A percentile compares a stretch with the other conserved stretches of the same genome.
Evolutionary conservation across 2,113 vertebrate species (phyloP).

Genomic region (Lynx canadensis): DNA sequence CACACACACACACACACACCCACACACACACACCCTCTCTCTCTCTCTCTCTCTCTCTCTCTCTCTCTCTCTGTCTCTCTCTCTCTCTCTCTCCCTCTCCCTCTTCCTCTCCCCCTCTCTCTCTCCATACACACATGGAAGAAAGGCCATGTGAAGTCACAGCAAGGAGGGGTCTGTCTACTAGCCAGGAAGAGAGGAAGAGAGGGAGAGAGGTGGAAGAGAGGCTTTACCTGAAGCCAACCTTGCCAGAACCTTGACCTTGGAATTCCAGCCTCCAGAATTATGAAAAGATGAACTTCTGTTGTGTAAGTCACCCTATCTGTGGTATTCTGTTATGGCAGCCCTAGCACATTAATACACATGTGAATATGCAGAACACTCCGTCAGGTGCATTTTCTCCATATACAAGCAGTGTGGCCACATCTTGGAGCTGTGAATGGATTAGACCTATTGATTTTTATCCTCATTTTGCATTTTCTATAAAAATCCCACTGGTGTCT

Average conservation of each 20-base stretch:
- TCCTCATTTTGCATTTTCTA: background rate
- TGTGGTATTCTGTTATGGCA: background rate
- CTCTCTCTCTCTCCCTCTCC: background rate
- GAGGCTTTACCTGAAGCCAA: background rate
- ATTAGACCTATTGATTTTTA: constrained; percentile 6
- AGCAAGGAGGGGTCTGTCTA: background rate
- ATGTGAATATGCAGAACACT: background rate
- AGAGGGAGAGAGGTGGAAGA: background rate
- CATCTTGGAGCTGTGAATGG: background rate
- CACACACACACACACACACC: too few relatives aligned
- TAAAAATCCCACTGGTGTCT: background rate
- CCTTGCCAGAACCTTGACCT: background rate
- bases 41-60: too few relatives aligned
- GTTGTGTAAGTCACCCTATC: background rate
- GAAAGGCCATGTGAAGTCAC: background rate
- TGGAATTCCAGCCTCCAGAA: background rate
- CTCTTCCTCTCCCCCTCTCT: background rate
- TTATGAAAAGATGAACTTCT: background rate
- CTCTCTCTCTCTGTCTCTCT: background rate
- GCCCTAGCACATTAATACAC: background rate
- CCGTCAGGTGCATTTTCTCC: background rate
- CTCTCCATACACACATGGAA: background rate
- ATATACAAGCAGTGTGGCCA: background rate
- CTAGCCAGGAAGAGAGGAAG: background rate
- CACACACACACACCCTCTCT: too few relatives aligned